Base-by-base conservation (phyloP, 2,797 vertebrate species). In the Thripadectes ignobilis region DNA sequence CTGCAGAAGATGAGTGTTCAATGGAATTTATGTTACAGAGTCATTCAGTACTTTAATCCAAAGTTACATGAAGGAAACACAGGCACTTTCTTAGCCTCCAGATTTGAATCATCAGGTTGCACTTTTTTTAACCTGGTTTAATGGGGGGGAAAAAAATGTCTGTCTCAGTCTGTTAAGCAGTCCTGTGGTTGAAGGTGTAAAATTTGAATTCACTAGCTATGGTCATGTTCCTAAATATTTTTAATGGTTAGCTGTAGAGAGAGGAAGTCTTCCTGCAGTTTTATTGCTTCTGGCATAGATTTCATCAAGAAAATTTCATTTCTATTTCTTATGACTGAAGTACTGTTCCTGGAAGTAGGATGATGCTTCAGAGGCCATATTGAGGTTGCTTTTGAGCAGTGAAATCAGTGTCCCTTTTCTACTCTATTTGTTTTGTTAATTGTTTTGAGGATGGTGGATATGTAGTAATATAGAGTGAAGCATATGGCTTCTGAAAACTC, bases 111-210 rank as follows among this genome's bases (percentile, higher is more conserved):
- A 21, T 54, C 39, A 55, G 39, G 34, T 65, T 65, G 13, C 4
- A 9, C 22, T 71, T 79, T 48, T 57, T 29, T 26, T 30, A 54
- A 71, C 9, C 5, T 57, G 16, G 22, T 46, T 89, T 62, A 67
- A 7, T 32, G n/a, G 7, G 10, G 5, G 5, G 7, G 5, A 3
- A 3, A 2, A 3, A 3, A 15, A 71, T 75, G 30, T 29, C 46
- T 80, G 23, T 48, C 52, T 85, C 62, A 10, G 26, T 62, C 12
- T 65, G 2, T 38, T 84, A 68, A 21, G 24, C 29, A 55, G 26
- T 36, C 3, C 10, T 51, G 16, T 75, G 39, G 24, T 15, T 85
- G 39, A 78, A 92, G 14, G 26, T 58, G 10, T 66, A 41, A 61
- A 51, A 65, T 69, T 66, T 59, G n/a, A 72, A 45, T 87, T 85